A percentile compares a stretch with the other conserved stretches of the same genome.
phyloP scores from a whole-genome alignment of 2,797 vertebrate species.

The Etheostoma nigrum region DNA sequence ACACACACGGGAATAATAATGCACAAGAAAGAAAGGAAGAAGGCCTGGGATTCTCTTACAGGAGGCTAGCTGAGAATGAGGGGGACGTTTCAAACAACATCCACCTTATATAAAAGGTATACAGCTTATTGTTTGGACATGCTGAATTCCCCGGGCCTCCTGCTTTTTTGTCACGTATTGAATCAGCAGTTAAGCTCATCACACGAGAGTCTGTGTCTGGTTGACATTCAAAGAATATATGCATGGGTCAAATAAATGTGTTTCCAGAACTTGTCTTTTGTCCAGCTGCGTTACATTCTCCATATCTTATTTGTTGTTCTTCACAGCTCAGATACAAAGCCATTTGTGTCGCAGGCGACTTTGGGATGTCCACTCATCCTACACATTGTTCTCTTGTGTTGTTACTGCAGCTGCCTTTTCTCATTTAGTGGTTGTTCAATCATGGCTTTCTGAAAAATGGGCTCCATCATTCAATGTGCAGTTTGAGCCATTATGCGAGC shows the following conservation, averaged over 20 bases:
- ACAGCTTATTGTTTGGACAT: constrained; percentile 51
- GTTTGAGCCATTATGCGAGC: constrained; percentile 45
- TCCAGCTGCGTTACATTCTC: neutral
- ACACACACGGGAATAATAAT: constrained; percentile 37
- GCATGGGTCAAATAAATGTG: neutral
- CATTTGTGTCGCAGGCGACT: constrained; percentile 18
- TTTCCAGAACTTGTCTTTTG: neutral
- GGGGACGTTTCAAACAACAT: constrained; percentile 43
- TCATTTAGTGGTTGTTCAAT: constrained; percentile 72
- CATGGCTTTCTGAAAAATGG: constrained; percentile 68
- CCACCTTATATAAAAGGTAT: constrained; percentile 28
- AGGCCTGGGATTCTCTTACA: constrained; percentile 33
- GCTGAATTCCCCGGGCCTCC: constrained; percentile 12
- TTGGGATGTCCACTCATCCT: constrained; percentile 28
- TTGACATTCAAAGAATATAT: neutral
- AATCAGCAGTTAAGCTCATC: constrained; percentile 9
- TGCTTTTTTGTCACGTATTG: constrained; percentile 43
- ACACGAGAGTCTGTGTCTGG: neutral
- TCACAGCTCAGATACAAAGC: constrained; percentile 19
- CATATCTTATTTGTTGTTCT: constrained; percentile 21
- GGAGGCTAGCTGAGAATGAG: constrained; percentile 22
- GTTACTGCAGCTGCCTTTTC: constrained; percentile 56
- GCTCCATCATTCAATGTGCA: constrained; percentile 40
- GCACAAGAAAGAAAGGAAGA: constrained; percentile 38
- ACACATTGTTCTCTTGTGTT: constrained; percentile 16